Evolutionary conservation across 2,797 vertebrate species (phyloP), one percentile per base, ranked within the genome.

Genomic region (Poecilia velifera): DNA sequence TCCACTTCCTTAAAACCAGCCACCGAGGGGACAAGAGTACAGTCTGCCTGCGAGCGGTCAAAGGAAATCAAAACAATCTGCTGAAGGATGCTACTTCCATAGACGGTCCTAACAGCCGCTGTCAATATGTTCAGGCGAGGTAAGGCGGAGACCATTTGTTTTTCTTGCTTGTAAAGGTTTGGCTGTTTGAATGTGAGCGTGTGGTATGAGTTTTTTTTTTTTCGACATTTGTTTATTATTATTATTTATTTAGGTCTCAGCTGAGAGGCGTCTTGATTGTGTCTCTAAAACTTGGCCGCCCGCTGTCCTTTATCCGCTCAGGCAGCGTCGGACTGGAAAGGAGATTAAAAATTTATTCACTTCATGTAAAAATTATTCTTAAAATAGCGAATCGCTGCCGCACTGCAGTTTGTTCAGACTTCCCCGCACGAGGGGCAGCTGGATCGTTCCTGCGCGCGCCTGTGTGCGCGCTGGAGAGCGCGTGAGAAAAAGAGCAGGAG

Each of bases 331-430:
- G 75, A 39, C 57, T 22, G 78, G 59, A 28, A 64, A 64, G 41
- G 41, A n/a, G 77, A 92, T 92, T 82, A 93, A 92, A 92, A 89
- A 92, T 93, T 84, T 85, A 93, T 90, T 83, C 85, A 80, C 88
- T 92, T 89, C 86, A 89, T 94, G 91, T 87, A 73, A 84, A 91
- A 89, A 90, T 34, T 9, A 91, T 82, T 89, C 87, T 83, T 90
- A 89, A 94, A 94, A 94, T 90, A 93, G 92, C 89, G 84, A 90
- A 87, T 53, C 46, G 86, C 89, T 93, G 92, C 93, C 92, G 93
- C 93, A 94, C 83, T 94, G 93, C 93, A 93, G 93, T 91, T 93
- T 89, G 87, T 49, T 43, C 71, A 82, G 84, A 89, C 82, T 87
- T 87, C 81, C 47, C 74, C 73, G 86, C 76, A 43, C 73, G 84